Conservation (phyloP, 2,797 vertebrate species). For the Loriculus beryllinus region DNA sequence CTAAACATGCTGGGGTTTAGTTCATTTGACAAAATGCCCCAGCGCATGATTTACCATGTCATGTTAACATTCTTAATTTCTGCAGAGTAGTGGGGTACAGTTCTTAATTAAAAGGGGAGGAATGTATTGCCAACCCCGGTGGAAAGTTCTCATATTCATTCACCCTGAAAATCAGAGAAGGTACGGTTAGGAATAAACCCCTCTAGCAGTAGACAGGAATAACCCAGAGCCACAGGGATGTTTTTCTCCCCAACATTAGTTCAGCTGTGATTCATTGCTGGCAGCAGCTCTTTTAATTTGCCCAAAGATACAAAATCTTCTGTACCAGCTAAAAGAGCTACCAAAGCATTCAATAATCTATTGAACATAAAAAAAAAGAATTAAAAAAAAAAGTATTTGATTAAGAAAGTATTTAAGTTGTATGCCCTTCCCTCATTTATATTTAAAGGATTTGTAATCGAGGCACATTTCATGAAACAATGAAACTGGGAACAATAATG, state of each 20-base stretch:
- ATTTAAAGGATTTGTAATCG: neutral
- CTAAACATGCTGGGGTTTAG: neutral
- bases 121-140: accelerated
- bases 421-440: neutral
- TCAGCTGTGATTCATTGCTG: neutral
- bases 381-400: neutral
- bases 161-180: neutral
- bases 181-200: neutral
- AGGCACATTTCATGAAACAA: neutral
- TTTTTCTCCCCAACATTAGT: neutral
- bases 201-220: neutral
- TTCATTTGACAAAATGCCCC: neutral
- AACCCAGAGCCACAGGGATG: neutral
- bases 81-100: accelerated
- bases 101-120: neutral
- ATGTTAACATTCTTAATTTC: neutral
- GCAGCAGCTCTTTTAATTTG: neutral
- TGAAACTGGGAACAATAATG: neutral
- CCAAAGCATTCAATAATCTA: neutral
- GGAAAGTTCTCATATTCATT: neutral
- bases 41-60: neutral
- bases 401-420: neutral
- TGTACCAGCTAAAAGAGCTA: neutral
- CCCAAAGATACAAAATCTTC: neutral
- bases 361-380: neutral